phyloP scores from a whole-genome alignment of 2,797 vertebrate species.

The Hydrocynus forskahlii region DNA sequence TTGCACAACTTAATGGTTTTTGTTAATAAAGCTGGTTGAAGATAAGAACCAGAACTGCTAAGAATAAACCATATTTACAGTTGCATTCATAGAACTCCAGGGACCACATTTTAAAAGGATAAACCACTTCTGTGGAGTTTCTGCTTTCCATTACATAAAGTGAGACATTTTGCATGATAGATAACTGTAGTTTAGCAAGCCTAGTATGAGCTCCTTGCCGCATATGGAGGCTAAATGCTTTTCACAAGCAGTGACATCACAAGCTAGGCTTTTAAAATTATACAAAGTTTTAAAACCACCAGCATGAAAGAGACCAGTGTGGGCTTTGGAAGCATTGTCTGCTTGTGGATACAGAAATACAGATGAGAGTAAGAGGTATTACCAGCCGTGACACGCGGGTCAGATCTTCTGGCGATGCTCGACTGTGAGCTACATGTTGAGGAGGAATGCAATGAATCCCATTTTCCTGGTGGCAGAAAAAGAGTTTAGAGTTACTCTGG shows the following conservation, averaged over 20 bases:
- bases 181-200: slow-evolving; percentile 20
- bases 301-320: slow-evolving; percentile 1
- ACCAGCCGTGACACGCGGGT: slow-evolving; percentile 86
- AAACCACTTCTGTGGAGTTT: slow-evolving; percentile 39
- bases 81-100: slow-evolving; percentile 35
- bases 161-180: slow-evolving; percentile 29
- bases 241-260: slow-evolving; percentile 35
- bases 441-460: slow-evolving; percentile 76
- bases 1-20: slow-evolving; percentile 47
- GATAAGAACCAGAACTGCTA: slow-evolving; percentile 32
- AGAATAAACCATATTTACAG: slow-evolving; percentile 36
- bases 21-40: slow-evolving; percentile 28
- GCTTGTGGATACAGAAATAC: background rate
- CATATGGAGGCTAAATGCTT: slow-evolving; percentile 18
- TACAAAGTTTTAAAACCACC: background rate
- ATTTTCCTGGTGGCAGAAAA: slow-evolving; percentile 69
- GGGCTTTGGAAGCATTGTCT: slow-evolving; percentile 15
- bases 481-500: slow-evolving; percentile 13
- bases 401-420: slow-evolving; percentile 84
- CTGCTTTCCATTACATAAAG: slow-evolving; percentile 45
- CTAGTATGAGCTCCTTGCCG: slow-evolving; percentile 14
- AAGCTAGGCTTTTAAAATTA: slow-evolving; percentile 23
- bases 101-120: slow-evolving; percentile 37
- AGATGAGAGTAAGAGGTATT: slow-evolving; percentile 42
- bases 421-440: slow-evolving; percentile 77